Base-by-base conservation (phyloP, 2,888 invertebrate genomes). In the Helicoverpa assulta region DNA sequence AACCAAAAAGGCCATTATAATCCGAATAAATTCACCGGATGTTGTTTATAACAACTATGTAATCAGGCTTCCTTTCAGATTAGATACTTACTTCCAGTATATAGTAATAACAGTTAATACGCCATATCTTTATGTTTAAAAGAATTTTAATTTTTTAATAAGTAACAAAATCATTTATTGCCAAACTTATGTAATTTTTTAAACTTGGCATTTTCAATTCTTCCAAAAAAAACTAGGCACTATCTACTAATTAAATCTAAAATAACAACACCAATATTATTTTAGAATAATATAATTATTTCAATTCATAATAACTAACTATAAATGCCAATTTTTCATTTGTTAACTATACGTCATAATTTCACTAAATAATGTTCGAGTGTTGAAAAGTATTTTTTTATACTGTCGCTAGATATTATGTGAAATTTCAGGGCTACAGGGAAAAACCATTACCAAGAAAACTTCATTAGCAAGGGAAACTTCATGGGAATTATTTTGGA, bases 201-300 rank as follows among this genome's bases (percentile, higher is more conserved):
- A 33, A 19, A 14, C 4, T 33, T 51, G 61, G 33, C 40, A 57
- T 57, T 33, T 1, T 47, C 1, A 26, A 10, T 50, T 5, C 37
- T 4, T n/a, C n/a, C 3, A 2, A 16, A 51, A n/a, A 29, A 6
- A 10, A 53, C 3, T 40, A 66, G 72, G 59, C 43, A 18, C 67
- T 62, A 76, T 54, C 56, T 70, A 67, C 43, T 47, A 56, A 43
- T 70, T 71, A 33, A 66, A 64, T 59, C 60, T 76, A 67, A 94
- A 95, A 95, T 95, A 90, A 95, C 80, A 95, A 95, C 88, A 89
- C 93, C 86, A 88, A 91, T 94, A 82, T 92, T 95, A 95, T 95
- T 95, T 95, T 95, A 95, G 95, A 95, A 95, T 95, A 95, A 95
- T 95, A 95, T 95, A 95, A 95, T 95, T 95, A 95, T 94, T 94